phyloP scores from a whole-genome alignment of 2,888 invertebrate genomes.

The Auanema sp. region DNA sequence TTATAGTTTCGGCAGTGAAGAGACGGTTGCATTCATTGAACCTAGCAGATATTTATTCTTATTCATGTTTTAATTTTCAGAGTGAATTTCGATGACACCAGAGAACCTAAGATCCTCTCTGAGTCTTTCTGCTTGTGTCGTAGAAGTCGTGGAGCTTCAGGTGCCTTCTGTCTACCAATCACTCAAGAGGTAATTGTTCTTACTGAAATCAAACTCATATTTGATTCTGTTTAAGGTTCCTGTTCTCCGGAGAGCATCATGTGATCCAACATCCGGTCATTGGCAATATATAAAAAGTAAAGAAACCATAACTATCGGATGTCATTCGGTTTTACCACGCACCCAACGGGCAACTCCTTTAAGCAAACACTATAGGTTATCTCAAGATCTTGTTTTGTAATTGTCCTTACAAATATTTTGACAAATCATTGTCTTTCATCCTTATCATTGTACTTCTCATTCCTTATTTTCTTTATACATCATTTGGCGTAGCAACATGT shows the following conservation, averaged over 20 bases:
- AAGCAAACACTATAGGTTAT: constrained; percentile 15
- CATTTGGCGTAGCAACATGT: too few species aligned
- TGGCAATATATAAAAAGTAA: constrained; percentile 37
- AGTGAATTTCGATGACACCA: constrained; percentile 54
- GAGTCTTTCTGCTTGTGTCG: constrained; percentile 58
- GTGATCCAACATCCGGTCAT: constrained; percentile 40
- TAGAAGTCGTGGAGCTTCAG: constrained; percentile 49
- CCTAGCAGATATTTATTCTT: too few species aligned
- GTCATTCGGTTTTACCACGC: constrained; percentile 56
- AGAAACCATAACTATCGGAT: constrained; percentile 52
- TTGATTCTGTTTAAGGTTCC: constrained; percentile 29
- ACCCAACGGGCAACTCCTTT: constrained; percentile 36
- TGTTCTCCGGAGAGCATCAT: constrained; percentile 44
- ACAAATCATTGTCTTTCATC: neutral
- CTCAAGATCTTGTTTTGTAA: constrained; percentile 3
- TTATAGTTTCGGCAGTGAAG: too few species aligned
- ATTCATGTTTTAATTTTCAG: too few species aligned
- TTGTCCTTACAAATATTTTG: constrained; percentile 1
- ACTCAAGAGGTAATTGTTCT: constrained; percentile 37
- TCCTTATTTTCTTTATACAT: neutral
- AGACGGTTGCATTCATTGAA: too few species aligned
- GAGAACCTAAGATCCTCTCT: constrained; percentile 58
- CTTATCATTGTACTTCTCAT: constrained; percentile 2
- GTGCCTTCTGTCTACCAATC: constrained; percentile 53
- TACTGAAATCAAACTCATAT: neutral